These are phyloP conservation scores for Pocota personata DNA, from an alignment of 2,888 invertebrate genomes.

Conservation along the genomic window DNA sequence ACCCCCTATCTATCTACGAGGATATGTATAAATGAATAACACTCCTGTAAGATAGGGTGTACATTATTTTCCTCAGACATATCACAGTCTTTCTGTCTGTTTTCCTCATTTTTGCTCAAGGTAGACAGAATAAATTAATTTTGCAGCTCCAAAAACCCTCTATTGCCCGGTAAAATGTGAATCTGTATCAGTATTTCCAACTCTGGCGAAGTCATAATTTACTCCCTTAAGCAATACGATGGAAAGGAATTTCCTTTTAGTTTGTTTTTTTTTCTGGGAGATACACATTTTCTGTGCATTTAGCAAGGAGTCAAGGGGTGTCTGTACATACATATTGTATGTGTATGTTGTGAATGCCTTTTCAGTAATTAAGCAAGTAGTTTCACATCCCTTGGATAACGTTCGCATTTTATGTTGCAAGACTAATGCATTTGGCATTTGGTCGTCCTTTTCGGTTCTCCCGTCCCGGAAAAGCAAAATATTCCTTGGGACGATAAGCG, in stretches of 20 bases:
- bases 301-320: background rate
- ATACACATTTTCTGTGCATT: background rate
- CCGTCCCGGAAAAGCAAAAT: background rate
- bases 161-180: conserved; percentile 17
- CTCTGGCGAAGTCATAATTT: conserved; percentile 46
- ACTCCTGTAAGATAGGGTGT: background rate
- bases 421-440: conserved; percentile 57
- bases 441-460: background rate
- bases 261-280: background rate
- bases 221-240: conserved; percentile 56
- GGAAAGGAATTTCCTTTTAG: conserved; percentile 40
- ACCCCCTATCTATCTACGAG: no score
- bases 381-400: conserved; percentile 43
- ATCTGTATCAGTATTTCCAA: conserved; percentile 56
- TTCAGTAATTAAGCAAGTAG: conserved; percentile 69
- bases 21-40: no score
- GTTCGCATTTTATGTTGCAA: conserved; percentile 49
- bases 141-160: conserved; percentile 7
- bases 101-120: background rate
- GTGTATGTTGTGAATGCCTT: conserved; percentile 40
- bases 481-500: conserved; percentile 18
- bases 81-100: background rate
- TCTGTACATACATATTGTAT: background rate
- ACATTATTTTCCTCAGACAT: background rate
- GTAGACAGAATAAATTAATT: conserved; percentile 47